Conservation (phyloP, 1,140 invertebrate genomes). For the Sycobia sp. region DNA sequence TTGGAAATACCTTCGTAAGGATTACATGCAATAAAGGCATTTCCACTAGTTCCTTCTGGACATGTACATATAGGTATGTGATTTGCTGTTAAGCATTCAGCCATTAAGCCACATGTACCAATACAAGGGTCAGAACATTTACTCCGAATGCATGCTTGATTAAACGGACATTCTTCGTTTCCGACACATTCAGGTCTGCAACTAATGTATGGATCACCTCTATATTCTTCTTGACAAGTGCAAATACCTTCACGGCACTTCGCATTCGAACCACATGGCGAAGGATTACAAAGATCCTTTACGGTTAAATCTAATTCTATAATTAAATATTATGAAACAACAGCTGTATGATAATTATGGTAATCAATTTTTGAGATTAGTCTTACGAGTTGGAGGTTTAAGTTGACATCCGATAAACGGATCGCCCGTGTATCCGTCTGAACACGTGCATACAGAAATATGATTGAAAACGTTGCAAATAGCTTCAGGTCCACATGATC, state of each 20-base stretch:
- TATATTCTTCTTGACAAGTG: conserved; percentile 69
- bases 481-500: conserved; percentile 76
- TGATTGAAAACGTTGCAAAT: conserved; percentile 75
- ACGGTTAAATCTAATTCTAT: conserved; percentile 14
- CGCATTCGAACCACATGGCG: conserved; percentile 71
- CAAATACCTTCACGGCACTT: conserved; percentile 55
- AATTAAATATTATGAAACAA: too few relatives aligned
- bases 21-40: conserved; percentile 71
- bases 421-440: conserved; percentile 74
- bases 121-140: conserved; percentile 62
- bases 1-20: conserved; percentile 55
- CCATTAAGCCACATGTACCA: conserved; percentile 72
- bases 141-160: conserved; percentile 65
- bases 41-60: conserved; percentile 70
- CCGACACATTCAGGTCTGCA: conserved; percentile 79
- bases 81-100: conserved; percentile 68
- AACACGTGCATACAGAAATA: conserved; percentile 74
- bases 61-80: conserved; percentile 78
- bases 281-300: conserved; percentile 56
- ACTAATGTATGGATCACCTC: conserved; percentile 67
- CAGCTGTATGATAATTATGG: not conserved
- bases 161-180: conserved; percentile 73
- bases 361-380: conserved; percentile 33
- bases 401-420: conserved; percentile 66
- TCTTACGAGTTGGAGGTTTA: conserved; percentile 41